phyloP scores from a whole-genome alignment of 92 coral and sea anemone species.

The Virgularia gustaviana region DNA sequence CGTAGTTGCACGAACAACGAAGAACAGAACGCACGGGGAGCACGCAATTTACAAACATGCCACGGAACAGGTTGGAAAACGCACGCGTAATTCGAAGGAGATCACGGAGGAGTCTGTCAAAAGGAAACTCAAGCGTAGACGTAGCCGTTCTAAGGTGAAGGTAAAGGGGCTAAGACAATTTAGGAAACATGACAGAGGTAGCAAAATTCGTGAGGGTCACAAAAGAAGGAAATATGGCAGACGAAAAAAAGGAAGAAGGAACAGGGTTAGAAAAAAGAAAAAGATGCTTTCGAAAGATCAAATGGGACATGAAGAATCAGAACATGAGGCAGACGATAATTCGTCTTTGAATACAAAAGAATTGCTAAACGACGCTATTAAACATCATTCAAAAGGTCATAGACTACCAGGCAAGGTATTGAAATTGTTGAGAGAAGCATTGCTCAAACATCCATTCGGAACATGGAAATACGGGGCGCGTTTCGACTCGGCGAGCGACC shows the following conservation, averaged over 20 bases:
- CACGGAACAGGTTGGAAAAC: too few species aligned
- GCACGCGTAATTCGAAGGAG: too few species aligned
- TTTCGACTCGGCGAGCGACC: conserved; percentile 16
- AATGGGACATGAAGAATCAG: background rate
- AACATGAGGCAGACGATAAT: background rate
- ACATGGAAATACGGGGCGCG: conserved; percentile 28
- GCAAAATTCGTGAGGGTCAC: background rate
- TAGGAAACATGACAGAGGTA: background rate
- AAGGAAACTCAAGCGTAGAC: too few species aligned
- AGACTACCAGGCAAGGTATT: background rate
- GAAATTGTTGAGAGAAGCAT: background rate
- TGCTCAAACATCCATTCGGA: conserved; percentile 22
- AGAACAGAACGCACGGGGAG: too few species aligned
- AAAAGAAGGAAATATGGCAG: background rate
- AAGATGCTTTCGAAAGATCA: too few species aligned
- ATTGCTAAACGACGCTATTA: background rate
- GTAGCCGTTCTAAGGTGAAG: too few species aligned
- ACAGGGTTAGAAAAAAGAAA: too few species aligned
- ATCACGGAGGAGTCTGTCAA: too few species aligned
- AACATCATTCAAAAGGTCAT: background rate
- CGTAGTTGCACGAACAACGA: too few species aligned
- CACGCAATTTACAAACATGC: too few species aligned
- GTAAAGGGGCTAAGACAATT: background rate
- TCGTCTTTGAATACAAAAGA: background rate
- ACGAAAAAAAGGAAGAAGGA: background rate